Percentiles rank a stretch among this genome's conserved stretches.
Evolutionary conservation across 2,888 invertebrate species (phyloP).

Genomic region (Clanis bilineata): DNA sequence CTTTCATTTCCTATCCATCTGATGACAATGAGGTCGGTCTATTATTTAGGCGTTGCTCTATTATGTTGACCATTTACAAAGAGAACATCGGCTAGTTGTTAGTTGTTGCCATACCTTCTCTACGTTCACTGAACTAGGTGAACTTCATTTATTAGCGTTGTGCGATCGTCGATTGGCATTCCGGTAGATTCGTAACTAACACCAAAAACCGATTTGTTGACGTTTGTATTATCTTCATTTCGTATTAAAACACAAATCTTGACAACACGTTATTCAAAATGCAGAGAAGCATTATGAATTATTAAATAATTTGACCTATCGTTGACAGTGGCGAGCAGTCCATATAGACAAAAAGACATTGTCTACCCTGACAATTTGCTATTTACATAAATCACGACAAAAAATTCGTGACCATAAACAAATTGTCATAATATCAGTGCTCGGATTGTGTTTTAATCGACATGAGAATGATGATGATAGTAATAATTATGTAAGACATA

Average conservation of each 20-base stretch:
- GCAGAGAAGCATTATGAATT: not conserved
- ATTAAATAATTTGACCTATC: not conserved
- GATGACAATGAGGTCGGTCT: conserved; percentile 24
- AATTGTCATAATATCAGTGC: too few relatives aligned
- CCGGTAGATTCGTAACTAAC: not conserved
- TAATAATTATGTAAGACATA: too few relatives aligned
- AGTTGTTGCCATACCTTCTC: not conserved
- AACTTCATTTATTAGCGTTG: not conserved
- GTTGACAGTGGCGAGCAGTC: too few relatives aligned
- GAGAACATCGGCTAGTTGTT: conserved; percentile 27
- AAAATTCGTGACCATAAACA: too few relatives aligned
- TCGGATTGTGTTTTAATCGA: too few relatives aligned
- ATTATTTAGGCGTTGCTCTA: conserved; percentile 27
- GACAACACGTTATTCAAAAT: not conserved
- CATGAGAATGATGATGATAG: too few relatives aligned
- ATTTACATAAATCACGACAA: too few relatives aligned
- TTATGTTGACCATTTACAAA: conserved; percentile 28
- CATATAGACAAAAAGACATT: too few relatives aligned
- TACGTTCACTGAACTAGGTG: conserved; percentile 10
- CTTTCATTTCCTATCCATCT: conserved; percentile 36
- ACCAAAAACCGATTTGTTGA: not conserved
- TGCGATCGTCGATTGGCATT: conserved; percentile 1
- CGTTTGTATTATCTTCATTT: not conserved
- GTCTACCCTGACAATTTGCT: too few relatives aligned
- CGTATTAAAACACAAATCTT: not conserved